These are phyloP conservation scores for Listrodromus nycthemerus DNA, from an alignment of 2,888 invertebrate species.

Conservation along the genomic window DNA sequence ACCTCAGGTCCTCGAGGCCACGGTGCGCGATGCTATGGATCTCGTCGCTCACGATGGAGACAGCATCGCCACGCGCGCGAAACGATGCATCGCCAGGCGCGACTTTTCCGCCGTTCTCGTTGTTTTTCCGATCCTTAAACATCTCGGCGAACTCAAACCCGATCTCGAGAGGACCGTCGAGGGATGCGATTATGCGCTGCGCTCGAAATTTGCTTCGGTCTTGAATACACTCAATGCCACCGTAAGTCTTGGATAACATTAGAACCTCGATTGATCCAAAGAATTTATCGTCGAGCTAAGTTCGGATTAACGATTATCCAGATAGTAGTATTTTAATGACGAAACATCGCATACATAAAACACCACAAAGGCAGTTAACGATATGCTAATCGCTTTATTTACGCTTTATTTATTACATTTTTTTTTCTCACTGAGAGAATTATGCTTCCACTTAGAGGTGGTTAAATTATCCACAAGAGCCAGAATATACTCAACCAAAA, in stretches of 20 bases:
- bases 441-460: too few relatives aligned
- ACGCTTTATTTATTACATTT: too few relatives aligned
- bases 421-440: too few relatives aligned
- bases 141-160: slow-evolving; percentile 90
- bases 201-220: slow-evolving; percentile 90
- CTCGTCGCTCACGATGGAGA: slow-evolving; percentile 95
- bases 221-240: slow-evolving; percentile 91
- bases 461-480: too few relatives aligned
- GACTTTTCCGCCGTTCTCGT: slow-evolving; percentile 93
- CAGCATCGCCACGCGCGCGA: slow-evolving; percentile 90
- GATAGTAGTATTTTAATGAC: too few relatives aligned
- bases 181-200: slow-evolving; percentile 89
- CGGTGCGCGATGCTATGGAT: slow-evolving; percentile 94
- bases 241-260: slow-evolving; percentile 85
- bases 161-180: slow-evolving; percentile 93
- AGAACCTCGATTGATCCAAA: too few relatives aligned
- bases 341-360: too few relatives aligned
- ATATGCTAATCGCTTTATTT: too few relatives aligned
- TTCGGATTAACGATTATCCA: too few relatives aligned
- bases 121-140: slow-evolving; percentile 93
- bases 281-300: too few relatives aligned
- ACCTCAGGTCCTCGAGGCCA: slow-evolving; percentile 92
- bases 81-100: slow-evolving; percentile 90
- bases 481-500: too few relatives aligned
- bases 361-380: too few relatives aligned